phyloP scores from a whole-genome alignment of 2,888 invertebrate genomes.

The Drosophila pullipes region DNA sequence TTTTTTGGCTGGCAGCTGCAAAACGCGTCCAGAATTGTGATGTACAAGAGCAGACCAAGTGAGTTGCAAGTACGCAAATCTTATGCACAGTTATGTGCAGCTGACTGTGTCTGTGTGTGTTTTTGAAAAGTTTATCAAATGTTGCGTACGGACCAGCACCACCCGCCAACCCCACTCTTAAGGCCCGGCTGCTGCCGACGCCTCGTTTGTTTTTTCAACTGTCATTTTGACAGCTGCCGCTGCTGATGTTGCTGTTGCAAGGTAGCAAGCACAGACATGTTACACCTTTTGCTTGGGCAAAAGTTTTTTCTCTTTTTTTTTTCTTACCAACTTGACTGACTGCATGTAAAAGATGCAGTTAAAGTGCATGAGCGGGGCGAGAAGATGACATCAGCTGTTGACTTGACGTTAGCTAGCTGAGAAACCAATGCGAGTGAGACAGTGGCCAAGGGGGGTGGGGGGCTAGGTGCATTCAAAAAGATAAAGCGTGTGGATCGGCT shows the following conservation, averaged over 20 bases:
- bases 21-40: conserved; percentile 57
- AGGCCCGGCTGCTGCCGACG: conserved; percentile 41
- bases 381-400: conserved; percentile 55
- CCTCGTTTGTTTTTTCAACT: conserved; percentile 72
- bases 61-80: conserved; percentile 21
- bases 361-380: conserved; percentile 17
- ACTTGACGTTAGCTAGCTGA: conserved; percentile 37
- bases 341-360: conserved; percentile 50
- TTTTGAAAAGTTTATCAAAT: conserved; percentile 63
- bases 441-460: background rate
- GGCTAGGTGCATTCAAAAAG: conserved; percentile 3
- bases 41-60: conserved; percentile 42
- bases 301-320: conserved; percentile 40
- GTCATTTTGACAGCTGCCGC: conserved; percentile 80
- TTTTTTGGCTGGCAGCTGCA: conserved; percentile 22
- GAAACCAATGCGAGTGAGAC: background rate
- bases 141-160: conserved; percentile 48
- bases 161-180: conserved; percentile 1
- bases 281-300: conserved; percentile 53
- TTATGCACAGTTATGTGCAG: conserved; percentile 15
- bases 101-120: conserved; percentile 10
- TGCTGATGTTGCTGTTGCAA: conserved; percentile 43
- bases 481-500: conserved; percentile 38
- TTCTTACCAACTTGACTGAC: conserved; percentile 58
- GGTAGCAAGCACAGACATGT: conserved; percentile 59